Evolutionary conservation across 2,797 vertebrate genomes (phyloP).

Genomic region (Helarctos malayanus): DNA sequence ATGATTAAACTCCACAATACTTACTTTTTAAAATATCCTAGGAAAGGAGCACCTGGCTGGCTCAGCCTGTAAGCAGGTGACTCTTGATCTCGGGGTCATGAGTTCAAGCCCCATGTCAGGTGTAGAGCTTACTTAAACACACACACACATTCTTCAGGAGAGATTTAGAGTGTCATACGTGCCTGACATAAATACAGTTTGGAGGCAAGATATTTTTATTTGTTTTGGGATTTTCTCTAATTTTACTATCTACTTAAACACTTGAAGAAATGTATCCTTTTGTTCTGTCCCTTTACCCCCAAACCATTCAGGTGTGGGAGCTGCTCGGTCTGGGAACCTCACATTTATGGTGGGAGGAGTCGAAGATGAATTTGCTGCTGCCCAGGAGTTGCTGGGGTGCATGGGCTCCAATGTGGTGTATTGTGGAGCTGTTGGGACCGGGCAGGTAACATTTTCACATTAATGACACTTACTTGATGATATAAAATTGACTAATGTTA

Average conservation of each 20-base stretch:
- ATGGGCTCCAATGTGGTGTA: conserved; percentile 98
- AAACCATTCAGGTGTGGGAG: conserved; percentile 94
- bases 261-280: conserved; percentile 39
- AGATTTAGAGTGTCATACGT: not conserved
- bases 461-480: not conserved
- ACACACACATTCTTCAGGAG: not conserved
- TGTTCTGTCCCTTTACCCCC: conserved; percentile 19
- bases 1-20: not conserved
- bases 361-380: conserved; percentile 97
- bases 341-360: conserved; percentile 99
- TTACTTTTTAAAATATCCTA: conserved; percentile 28
- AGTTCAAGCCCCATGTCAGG: not conserved
- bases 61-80: not conserved
- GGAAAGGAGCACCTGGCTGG: not conserved
- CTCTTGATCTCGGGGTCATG: not conserved
- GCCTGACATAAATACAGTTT: not conserved
- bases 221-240: conserved; percentile 21
- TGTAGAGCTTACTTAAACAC: not conserved
- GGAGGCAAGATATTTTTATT: conserved; percentile 54
- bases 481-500: conserved; percentile 24
- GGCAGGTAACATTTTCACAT: conserved; percentile 92
- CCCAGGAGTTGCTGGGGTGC: conserved; percentile 95
- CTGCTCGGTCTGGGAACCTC: conserved; percentile 96
- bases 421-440: conserved; percentile 97
- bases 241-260: conserved; percentile 31